Evolutionary conservation across 2,797 vertebrate species (phyloP).

Genomic region (Nyctibius grandis): DNA sequence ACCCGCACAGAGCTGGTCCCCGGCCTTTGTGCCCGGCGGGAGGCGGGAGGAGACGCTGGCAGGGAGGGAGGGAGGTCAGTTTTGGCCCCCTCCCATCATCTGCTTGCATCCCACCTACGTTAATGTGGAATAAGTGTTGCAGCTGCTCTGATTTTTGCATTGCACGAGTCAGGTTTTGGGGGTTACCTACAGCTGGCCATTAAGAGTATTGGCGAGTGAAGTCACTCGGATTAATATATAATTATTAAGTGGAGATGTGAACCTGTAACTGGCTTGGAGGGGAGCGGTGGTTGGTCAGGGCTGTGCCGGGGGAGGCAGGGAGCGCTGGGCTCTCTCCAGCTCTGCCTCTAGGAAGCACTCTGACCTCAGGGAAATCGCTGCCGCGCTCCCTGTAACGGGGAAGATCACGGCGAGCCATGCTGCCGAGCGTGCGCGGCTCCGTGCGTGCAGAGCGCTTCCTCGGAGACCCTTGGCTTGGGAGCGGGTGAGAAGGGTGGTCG

Average conservation of each 20-base stretch:
- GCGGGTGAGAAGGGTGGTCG: rapidly evolving
- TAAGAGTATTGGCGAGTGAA: not conserved
- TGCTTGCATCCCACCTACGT: not conserved
- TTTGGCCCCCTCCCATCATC: rapidly evolving
- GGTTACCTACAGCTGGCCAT: not conserved
- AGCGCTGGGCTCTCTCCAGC: not conserved
- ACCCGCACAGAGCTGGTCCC: rapidly evolving
- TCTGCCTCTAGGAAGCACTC: conserved; percentile 24
- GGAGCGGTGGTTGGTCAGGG: not conserved
- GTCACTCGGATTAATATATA: not conserved
- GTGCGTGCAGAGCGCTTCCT: rapidly evolving
- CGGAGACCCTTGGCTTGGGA: not conserved
- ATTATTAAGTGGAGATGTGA: not conserved
- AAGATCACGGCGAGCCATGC: rapidly evolving
- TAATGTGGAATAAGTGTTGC: not conserved
- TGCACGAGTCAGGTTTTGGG: not conserved
- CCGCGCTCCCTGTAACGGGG: rapidly evolving
- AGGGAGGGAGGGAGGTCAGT: not conserved
- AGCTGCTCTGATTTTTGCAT: not conserved
- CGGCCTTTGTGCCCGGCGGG: rapidly evolving
- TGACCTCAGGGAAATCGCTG: not conserved
- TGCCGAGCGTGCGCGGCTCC: rapidly evolving
- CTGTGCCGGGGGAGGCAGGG: not conserved
- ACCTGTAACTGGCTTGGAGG: not conserved
- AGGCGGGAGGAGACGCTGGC: not conserved